Percentiles rank a stretch among this genome's conserved stretches.
Conservation (phyloP, 2,888 invertebrate genomes). For the Chymomyza amoena region DNA sequence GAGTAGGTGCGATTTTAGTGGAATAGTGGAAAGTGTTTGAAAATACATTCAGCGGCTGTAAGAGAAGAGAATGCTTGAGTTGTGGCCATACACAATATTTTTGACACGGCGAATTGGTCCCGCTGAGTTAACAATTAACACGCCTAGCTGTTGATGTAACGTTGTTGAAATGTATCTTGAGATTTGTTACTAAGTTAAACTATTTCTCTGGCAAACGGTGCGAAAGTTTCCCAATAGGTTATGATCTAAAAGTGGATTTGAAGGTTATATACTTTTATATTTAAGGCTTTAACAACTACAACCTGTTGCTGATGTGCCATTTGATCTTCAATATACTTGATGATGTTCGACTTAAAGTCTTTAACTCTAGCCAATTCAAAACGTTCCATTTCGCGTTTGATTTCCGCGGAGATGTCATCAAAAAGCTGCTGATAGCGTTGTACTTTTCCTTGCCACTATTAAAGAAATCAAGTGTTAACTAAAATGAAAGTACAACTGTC, state of each 20-base stretch:
- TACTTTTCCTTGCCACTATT: conserved; percentile 96
- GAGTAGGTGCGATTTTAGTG: background rate
- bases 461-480: background rate
- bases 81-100: background rate
- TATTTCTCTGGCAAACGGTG: conserved; percentile 96
- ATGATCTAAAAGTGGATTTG: conserved; percentile 64
- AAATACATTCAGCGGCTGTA: conserved; percentile 36
- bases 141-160: background rate
- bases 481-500: background rate
- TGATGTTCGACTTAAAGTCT: conserved; percentile 93
- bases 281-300: conserved; percentile 17
- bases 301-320: conserved; percentile 97
- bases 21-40: conserved; percentile 49
- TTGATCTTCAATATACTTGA: conserved; percentile 95
- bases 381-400: conserved; percentile 94
- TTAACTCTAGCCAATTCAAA: conserved; percentile 92
- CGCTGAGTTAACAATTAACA: conserved; percentile 38
- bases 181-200: conserved; percentile 81
- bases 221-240: conserved; percentile 90
- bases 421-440: conserved; percentile 97
- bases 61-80: conserved; percentile 17
- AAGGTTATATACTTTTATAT: background rate
- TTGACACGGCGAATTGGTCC: conserved; percentile 63
- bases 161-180: conserved; percentile 44
- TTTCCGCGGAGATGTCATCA: conserved; percentile 95